Percentiles rank a stretch among this genome's conserved stretches.
Evolutionary conservation across 2,888 invertebrate species (phyloP).

Genomic region (Stomorhina lunata): DNA sequence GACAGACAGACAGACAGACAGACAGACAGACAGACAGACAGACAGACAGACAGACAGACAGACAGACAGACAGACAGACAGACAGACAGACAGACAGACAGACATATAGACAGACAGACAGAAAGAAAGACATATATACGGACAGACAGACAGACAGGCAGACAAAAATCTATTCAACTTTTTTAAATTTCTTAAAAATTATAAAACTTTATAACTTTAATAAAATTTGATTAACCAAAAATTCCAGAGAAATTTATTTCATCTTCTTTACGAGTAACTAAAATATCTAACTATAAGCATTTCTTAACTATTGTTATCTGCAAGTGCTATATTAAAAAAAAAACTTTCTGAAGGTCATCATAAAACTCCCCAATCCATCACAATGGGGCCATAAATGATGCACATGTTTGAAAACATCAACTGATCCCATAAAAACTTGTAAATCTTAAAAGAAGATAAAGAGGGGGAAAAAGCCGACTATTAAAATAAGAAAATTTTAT

Average conservation of each 20-base stretch:
- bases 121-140: too few species aligned
- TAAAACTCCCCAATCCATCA: constrained; percentile 21
- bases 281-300: too few species aligned
- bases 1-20: too few species aligned
- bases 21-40: too few species aligned
- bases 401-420: constrained; percentile 29
- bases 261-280: neutral
- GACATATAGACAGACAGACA: too few species aligned
- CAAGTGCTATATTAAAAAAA: neutral
- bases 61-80: too few species aligned
- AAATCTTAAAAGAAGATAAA: constrained; percentile 16
- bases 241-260: neutral
- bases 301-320: neutral
- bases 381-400: constrained; percentile 38
- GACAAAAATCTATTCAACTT: too few species aligned
- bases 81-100: too few species aligned
- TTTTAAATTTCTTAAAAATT: too few species aligned
- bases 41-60: too few species aligned
- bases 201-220: neutral
- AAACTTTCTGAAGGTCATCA: constrained; percentile 52
- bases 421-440: constrained; percentile 45
- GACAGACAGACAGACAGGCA: too few species aligned
- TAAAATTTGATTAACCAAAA: neutral
- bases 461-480: constrained; percentile 9
- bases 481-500: constrained; percentile 14